Evolutionary conservation across 2,888 invertebrate species (phyloP).

Genomic region (Congeria kusceri): DNA sequence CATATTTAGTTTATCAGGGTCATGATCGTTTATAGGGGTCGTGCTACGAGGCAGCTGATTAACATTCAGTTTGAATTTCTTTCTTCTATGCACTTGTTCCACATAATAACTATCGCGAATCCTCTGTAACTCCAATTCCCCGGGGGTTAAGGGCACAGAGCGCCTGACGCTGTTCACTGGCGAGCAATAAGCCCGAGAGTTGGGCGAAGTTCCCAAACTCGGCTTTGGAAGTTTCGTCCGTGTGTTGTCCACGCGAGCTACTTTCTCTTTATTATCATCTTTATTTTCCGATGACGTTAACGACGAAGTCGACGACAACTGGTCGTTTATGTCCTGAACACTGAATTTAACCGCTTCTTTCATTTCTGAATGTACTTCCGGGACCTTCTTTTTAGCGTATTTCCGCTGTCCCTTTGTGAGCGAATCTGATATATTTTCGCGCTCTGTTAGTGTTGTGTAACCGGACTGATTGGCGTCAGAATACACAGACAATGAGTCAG

Average conservation of each 20-base stretch:
- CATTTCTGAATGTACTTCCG: constrained; percentile 55
- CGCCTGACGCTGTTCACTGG: constrained; percentile 66
- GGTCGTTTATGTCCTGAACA: constrained; percentile 67
- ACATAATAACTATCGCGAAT: constrained; percentile 63
- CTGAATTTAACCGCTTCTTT: constrained; percentile 61
- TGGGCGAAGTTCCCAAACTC: constrained; percentile 51
- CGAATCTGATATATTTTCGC: not conserved
- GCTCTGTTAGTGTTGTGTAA: constrained; percentile 14
- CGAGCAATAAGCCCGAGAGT: constrained; percentile 46
- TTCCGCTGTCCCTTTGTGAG: constrained; percentile 19
- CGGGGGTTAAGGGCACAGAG: constrained; percentile 66
- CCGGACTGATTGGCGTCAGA: constrained; percentile 30
- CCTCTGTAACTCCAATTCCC: constrained; percentile 69
- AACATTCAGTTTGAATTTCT: constrained; percentile 74
- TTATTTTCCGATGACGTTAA: constrained; percentile 44
- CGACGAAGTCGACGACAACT: constrained; percentile 56
- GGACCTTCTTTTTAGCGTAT: constrained; percentile 54
- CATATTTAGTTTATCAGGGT: constrained; percentile 80
- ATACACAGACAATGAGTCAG: constrained; percentile 30
- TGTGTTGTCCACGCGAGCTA: constrained; percentile 42
- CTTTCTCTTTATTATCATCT: constrained; percentile 32
- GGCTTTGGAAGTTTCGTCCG: constrained; percentile 67
- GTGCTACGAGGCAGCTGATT: constrained; percentile 77
- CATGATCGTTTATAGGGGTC: constrained; percentile 77
- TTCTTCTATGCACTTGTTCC: constrained; percentile 65